These are phyloP conservation scores for Dryas iulia DNA, from an alignment of 1,140 invertebrate genomes.

Conservation along the genomic window DNA sequence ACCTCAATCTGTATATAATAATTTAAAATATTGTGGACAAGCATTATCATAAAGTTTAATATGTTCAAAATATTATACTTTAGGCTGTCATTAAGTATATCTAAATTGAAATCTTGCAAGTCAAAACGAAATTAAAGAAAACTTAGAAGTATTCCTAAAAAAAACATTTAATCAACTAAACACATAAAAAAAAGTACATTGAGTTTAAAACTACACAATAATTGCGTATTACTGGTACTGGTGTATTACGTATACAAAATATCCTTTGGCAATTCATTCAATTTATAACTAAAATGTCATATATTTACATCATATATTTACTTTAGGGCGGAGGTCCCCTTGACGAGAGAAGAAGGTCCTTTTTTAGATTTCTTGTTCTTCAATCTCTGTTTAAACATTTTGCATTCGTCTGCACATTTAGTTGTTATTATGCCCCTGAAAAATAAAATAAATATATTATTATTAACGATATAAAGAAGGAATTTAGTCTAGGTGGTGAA, in stretches of 20 bases:
- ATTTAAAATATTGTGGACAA: too few species aligned
- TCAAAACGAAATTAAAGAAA: not conserved
- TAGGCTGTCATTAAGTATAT: too few species aligned
- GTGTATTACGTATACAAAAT: slow-evolving; percentile 7
- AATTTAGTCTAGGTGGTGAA: too few species aligned
- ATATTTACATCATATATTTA: not conserved
- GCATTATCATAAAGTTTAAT: too few species aligned
- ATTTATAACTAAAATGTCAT: not conserved
- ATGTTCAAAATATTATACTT: too few species aligned
- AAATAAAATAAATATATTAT: slow-evolving; percentile 40
- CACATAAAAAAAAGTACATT: not conserved
- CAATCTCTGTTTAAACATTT: slow-evolving; percentile 70
- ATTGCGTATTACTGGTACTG: slow-evolving; percentile 34
- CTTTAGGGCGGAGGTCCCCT: not conserved
- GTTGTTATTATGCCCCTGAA: slow-evolving; percentile 80
- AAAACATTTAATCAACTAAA: not conserved
- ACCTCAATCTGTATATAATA: too few species aligned
- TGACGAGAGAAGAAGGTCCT: not conserved
- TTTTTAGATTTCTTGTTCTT: slow-evolving; percentile 21
- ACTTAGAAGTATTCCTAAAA: not conserved
- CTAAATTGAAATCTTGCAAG: too few species aligned
- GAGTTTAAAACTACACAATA: not conserved
- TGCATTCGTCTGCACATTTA: slow-evolving; percentile 83
- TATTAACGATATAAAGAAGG: too few species aligned
- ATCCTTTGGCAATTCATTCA: slow-evolving; percentile 20